Conservation (phyloP, 2,888 invertebrate genomes). For the Drosophila demipolita region DNA sequence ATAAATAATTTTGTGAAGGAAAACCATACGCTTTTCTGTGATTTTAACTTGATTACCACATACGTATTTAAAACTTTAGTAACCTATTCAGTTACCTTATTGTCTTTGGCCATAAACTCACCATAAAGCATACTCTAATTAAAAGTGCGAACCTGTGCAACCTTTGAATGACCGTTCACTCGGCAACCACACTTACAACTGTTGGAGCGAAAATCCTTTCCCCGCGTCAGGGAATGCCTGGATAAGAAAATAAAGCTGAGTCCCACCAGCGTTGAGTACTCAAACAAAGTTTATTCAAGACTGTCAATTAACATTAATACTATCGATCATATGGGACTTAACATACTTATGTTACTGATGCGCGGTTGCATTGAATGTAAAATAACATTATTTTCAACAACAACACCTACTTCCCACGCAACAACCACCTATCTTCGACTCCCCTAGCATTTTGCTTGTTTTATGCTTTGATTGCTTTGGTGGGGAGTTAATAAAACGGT, state of each 20-base stretch:
- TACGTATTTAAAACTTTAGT: conserved; percentile 7
- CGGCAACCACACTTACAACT: conserved; percentile 16
- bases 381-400: too few species aligned
- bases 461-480: conserved; percentile 53
- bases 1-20: background rate
- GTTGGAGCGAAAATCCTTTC: too few species aligned
- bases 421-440: background rate
- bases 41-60: background rate
- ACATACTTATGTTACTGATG: too few species aligned
- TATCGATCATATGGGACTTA: too few species aligned
- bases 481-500: conserved; percentile 68
- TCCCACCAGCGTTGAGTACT: too few species aligned
- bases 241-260: too few species aligned
- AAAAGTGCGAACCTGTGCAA: conserved; percentile 40
- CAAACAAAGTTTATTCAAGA: too few species aligned
- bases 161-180: conserved; percentile 36
- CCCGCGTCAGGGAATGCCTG: too few species aligned
- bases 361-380: too few species aligned
- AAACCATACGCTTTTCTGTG: background rate
- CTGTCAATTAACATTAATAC: too few species aligned
- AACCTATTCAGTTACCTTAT: background rate
- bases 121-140: conserved; percentile 45
- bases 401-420: conserved; percentile 5
- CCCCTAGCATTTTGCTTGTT: background rate
- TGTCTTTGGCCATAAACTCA: background rate